phyloP scores from a whole-genome alignment of 2,113 vertebrate genomes.

The Archilochus colubris region DNA sequence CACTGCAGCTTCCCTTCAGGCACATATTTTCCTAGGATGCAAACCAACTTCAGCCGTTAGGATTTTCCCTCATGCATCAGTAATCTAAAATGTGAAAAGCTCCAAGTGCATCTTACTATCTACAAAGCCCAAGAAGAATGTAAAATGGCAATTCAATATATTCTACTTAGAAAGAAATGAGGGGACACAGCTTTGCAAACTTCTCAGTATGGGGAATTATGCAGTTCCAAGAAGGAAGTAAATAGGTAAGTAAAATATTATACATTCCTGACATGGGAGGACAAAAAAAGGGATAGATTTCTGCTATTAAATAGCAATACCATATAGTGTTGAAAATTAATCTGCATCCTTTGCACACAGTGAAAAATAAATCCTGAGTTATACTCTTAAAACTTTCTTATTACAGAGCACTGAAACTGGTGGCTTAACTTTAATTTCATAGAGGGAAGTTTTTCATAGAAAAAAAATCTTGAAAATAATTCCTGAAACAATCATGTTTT shows the following conservation, averaged over 20 bases:
- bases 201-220: not conserved
- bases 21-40: not conserved
- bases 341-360: accelerated
- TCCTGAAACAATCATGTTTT: not conserved
- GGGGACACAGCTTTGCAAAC: not conserved
- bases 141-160: not conserved
- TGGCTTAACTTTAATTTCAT: not conserved
- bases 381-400: not conserved
- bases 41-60: not conserved
- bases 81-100: not conserved
- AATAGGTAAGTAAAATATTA: not conserved
- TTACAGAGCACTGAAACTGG: not conserved
- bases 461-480: not conserved
- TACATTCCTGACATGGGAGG: not conserved
- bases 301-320: not conserved
- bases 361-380: not conserved
- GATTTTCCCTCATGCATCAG: not conserved
- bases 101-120: not conserved
- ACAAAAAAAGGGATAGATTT: not conserved
- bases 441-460: not conserved
- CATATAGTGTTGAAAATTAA: not conserved
- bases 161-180: not conserved
- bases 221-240: not conserved
- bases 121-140: not conserved
- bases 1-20: constrained; percentile 21